Evolutionary conservation across 2,888 invertebrate species (phyloP), one percentile per base, ranked within the genome.

Genomic region (Empis livida): DNA sequence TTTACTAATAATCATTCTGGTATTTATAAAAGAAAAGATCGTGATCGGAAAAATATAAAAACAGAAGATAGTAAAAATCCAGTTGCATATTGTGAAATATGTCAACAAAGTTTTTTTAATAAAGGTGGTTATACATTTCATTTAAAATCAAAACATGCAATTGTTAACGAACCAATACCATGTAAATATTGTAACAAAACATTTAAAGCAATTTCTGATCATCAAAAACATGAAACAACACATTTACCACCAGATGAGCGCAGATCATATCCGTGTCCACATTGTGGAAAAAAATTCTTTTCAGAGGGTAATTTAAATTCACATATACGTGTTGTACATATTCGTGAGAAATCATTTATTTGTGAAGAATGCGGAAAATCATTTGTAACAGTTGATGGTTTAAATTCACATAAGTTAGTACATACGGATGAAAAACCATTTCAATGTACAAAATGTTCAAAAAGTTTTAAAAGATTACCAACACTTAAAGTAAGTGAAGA

Each of bases 381-480:
- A 14, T 67, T 65, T 48, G 61, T 62, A 4, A 62, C 64, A 23
- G 64, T 65, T 46, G 65, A 64, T 23, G 63, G 65, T 31, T 51
- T 68, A 10, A 64, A 65, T 49, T 64, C 65, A 46, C 67, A 68
- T 53, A 58, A 63, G 46, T 61, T 64, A 9, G 62, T 62, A 3
- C 68, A 68, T 51, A 61, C 61, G 44, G 63, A 64, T 17, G 62
- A 61, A n/a, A 59, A 60, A 27, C 65, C 65, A 9, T 64, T 60
- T 53, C 56, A 60, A 35, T 68, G 68, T 52, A 56, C 59, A 9
- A 62, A 62, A 41, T 55, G 57, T 43, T 48, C 50, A 2, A 57
- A 57, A 32, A 56, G 50, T 37, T 55, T 55, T 43, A 55, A 57
- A 45, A 68, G 63, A 47, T 59, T 61, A 30, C 54, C 64, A 1